Base-by-base conservation (phyloP, 2,113 vertebrate species). In the Cottus gobio region DNA sequence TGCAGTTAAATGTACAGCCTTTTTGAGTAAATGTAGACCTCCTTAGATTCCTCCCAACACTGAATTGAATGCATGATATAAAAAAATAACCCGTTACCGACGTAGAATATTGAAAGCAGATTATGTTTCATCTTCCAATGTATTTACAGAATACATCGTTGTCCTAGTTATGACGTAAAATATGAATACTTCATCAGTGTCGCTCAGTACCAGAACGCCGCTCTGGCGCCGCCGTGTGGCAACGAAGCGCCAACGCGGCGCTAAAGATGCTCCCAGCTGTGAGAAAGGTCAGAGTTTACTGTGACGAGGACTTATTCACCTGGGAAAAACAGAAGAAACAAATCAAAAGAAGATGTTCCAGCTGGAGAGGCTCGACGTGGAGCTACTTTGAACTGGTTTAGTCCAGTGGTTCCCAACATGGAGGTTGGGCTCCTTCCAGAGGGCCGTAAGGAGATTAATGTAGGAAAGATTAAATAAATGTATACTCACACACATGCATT, bases 201-300 rank as follows among this genome's bases (percentile, higher is more conserved):
- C 7, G 61, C 11, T 34, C 8, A 20, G 5, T 26, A 28, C 22
- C 42, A n/a, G 10, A 2, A 0, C 31, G 28, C 8, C 2, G 0
- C 70, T 83, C 34, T 80, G 67, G 66, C 77, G 8, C 77, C 77
- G 61, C 18, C 83, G 1, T 61, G 77, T 80, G 83, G 71, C 15
- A 1, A 8, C 0, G 9, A 70, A 31, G 0, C 7, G 26, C 26
- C 24, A 22, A 39, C 1, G 11, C 16, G 4, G 50, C 0, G 8
- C 7, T 15, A 11, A 46, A 36, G 10, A 7, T 26, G 48, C 48
- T 8, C 56, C 28, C 6, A 3, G 8, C 28, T 22, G 46, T 18
- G 7, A 30, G 26, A 16, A 61, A 20, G 9, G 30, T 61, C 30
- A 22, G 31, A 22, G 18, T 62, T 34, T n/a, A 6, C 6, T 36